Base-by-base conservation (phyloP, 1,140 invertebrate genomes). In the Aphelenchoides besseyi region DNA sequence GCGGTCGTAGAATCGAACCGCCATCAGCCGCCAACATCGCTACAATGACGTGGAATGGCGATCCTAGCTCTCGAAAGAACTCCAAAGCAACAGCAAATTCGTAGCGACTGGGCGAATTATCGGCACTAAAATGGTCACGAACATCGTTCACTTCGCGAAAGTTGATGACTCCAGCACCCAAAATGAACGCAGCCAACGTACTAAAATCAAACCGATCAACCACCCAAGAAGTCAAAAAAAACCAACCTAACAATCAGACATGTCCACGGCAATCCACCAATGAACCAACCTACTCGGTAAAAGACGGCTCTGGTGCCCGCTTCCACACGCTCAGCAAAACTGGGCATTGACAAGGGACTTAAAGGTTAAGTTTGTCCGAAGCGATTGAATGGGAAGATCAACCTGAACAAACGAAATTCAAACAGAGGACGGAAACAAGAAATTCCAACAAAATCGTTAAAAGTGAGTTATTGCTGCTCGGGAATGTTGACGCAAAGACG, bases 71-170 rank as follows among this genome's bases (percentile, higher is more conserved):
- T 70, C 82, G 68, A 70, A 82, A 82, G 54, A 83, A 83, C 61
- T 83, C 81, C 26, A 76, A 29, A 0, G 81, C 80, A 8, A 83
- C 76, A 16, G 68, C 68, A 63, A 79, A 83, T 64, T 83, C 81
- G 32, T 78, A 75, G 23, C 81, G 70, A 37, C 81, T 83, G 5
- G 82, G 82, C 3, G 81, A 82, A 41, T 82, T 82, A 26, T 82
- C 69, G 1, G 81, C 81, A 68, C 75, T 78, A 41, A 84, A 82
- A 55, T 81, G 79, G 48, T 83, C 82, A 61, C 82, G 63, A 26
- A 83, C 82, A 78, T 83, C 80, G 70, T 83, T 83, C 2, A 83
- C 82, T 76, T 83, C 82, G 53, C 80, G 80, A 54, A 83, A 83
- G 18, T 83, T 76, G 9, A 82, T 62, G 8, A 78, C 80, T 48